These are phyloP conservation scores for Cirrhinus mrigala DNA, from an alignment of 2,797 vertebrate genomes.

Conservation along the genomic window DNA sequence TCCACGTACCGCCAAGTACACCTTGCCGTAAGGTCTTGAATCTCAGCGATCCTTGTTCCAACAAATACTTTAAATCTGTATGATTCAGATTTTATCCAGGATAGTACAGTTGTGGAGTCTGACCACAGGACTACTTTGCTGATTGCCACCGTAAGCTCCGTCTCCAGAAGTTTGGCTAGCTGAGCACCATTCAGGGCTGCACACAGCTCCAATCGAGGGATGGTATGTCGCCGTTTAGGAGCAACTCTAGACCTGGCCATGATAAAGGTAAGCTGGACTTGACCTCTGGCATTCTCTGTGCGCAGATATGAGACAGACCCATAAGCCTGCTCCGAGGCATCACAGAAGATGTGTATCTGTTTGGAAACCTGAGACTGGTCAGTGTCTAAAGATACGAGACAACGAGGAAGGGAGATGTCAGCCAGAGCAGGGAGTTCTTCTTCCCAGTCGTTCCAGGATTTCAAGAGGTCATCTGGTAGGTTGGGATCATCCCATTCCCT, in stretches of 20 bases:
- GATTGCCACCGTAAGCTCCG: background rate
- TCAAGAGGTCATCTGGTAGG: background rate
- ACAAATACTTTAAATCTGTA: background rate
- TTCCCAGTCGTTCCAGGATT: background rate
- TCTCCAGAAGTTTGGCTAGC: background rate
- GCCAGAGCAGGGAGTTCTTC: background rate
- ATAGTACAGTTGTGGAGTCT: background rate
- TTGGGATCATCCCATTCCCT: background rate
- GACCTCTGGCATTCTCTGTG: background rate
- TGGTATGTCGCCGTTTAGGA: background rate
- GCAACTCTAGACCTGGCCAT: background rate
- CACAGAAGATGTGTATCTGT: background rate
- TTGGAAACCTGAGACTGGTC: background rate
- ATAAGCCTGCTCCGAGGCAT: background rate
- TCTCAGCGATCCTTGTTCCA: background rate
- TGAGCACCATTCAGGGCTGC: background rate
- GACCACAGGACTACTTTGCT: background rate
- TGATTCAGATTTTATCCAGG: background rate
- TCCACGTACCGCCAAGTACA: background rate
- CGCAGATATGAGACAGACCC: background rate
- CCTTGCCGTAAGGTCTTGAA: background rate
- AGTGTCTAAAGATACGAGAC: background rate
- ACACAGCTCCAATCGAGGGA: background rate
- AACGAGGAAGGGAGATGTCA: background rate
- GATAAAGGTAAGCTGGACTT: background rate